These are phyloP conservation scores for Scylla paramamosain DNA, from an alignment of 1,140 invertebrate genomes.

Conservation along the genomic window DNA sequence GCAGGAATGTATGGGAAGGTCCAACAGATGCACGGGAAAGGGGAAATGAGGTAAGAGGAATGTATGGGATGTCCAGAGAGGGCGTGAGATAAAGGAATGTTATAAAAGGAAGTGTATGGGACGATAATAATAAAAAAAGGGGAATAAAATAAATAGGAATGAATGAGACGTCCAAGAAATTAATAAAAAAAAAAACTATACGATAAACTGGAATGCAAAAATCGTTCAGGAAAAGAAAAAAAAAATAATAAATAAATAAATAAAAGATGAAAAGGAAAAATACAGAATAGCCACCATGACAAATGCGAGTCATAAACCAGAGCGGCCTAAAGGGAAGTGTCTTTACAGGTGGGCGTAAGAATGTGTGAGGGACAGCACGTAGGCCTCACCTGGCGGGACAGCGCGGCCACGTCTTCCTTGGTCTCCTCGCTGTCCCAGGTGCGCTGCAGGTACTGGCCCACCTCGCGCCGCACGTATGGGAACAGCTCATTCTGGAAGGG, in stretches of 20 bases:
- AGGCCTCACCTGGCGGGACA: slow-evolving; percentile 58
- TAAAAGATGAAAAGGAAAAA: neutral
- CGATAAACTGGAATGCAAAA: neutral
- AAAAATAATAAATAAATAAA: neutral
- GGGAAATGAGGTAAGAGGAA: too few relatives aligned
- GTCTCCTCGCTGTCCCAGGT: slow-evolving; percentile 70
- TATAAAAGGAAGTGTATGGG: too few relatives aligned
- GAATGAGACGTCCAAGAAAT: too few relatives aligned
- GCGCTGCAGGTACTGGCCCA: slow-evolving; percentile 55
- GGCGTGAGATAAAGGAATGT: too few relatives aligned
- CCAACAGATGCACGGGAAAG: too few relatives aligned
- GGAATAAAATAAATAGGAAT: too few relatives aligned
- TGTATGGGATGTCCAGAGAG: too few relatives aligned
- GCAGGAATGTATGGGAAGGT: too few relatives aligned
- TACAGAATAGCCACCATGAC: neutral
- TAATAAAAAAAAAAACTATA: too few relatives aligned
- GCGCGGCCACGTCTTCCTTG: slow-evolving; percentile 49
- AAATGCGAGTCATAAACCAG: neutral
- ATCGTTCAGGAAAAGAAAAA: neutral
- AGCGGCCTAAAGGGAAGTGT: neutral
- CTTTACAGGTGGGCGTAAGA: neutral
- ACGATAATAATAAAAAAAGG: too few relatives aligned
- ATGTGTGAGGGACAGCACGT: neutral
- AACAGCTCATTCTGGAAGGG: slow-evolving; percentile 74
- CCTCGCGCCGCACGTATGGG: slow-evolving; percentile 69